phyloP scores from a whole-genome alignment of 2,113 vertebrate genomes.

The Muntiacus reevesi region DNA sequence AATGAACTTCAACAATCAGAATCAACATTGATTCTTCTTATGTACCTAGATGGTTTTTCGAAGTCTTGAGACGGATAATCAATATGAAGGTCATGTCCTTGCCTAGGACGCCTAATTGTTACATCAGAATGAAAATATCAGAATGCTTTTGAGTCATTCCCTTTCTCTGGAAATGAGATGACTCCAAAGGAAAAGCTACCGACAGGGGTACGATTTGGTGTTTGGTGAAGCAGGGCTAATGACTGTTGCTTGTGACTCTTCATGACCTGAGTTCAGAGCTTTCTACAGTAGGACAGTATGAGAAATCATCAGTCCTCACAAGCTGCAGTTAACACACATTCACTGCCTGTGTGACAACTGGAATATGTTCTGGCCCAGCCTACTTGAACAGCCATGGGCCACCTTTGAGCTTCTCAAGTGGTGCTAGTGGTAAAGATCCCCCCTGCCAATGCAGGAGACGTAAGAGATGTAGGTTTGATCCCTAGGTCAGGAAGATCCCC shows the following conservation, averaged over 20 bases:
- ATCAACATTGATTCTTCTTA: background rate
- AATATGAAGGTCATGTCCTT: background rate
- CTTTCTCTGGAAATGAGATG: background rate
- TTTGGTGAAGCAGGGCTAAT: background rate
- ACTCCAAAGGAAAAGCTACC: background rate
- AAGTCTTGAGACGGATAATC: background rate
- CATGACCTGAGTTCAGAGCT: background rate
- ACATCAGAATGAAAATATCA: background rate
- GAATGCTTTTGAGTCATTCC: background rate
- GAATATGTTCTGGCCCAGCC: background rate
- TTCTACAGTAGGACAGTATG: background rate
- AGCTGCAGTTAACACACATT: background rate
- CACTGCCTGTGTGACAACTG: background rate
- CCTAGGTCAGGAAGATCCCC: background rate
- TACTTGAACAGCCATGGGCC: background rate
- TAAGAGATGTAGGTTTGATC: background rate
- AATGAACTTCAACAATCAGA: constrained; percentile 26
- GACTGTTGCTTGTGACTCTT: background rate
- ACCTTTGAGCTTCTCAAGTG: background rate
- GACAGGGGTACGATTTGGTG: background rate
- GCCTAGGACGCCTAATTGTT: background rate
- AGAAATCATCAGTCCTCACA: background rate
- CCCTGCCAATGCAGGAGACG: background rate
- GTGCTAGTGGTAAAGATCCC: background rate
- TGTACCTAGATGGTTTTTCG: background rate